Conservation (phyloP, 2,113 vertebrate species). For the Corythaeola cristata region DNA sequence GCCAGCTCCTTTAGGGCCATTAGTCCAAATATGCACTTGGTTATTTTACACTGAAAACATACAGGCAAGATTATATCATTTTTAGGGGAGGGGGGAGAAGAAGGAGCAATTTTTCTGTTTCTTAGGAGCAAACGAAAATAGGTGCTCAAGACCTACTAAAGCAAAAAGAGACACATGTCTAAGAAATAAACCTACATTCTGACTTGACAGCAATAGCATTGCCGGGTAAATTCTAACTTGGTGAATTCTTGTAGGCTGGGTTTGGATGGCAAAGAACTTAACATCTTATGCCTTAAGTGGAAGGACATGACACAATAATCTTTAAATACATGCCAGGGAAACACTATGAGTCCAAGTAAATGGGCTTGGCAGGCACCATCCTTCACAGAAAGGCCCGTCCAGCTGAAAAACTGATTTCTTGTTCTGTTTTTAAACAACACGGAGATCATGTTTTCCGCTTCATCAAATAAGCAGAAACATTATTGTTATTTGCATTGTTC, state of each 20-base stretch:
- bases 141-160: background rate
- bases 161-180: background rate
- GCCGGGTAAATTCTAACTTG: background rate
- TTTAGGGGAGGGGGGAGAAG: background rate
- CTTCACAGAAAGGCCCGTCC: background rate
- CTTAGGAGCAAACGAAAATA: background rate
- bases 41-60: slow-evolving; percentile 25
- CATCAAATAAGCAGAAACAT: background rate
- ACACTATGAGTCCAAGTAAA: background rate
- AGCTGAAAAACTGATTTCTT: background rate
- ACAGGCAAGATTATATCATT: background rate
- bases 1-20: slow-evolving; percentile 41
- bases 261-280: background rate
- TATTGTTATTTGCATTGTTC: background rate
- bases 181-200: background rate
- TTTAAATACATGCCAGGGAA: background rate
- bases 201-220: background rate
- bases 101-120: background rate
- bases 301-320: background rate
- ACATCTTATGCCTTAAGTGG: background rate
- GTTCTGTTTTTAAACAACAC: background rate
- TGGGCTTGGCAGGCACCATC: background rate
- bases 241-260: background rate
- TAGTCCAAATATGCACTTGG: slow-evolving; percentile 20
- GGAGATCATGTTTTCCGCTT: background rate